These are phyloP conservation scores for Drosophila siamana DNA, from an alignment of 2,888 invertebrate genomes.

Conservation along the genomic window DNA sequence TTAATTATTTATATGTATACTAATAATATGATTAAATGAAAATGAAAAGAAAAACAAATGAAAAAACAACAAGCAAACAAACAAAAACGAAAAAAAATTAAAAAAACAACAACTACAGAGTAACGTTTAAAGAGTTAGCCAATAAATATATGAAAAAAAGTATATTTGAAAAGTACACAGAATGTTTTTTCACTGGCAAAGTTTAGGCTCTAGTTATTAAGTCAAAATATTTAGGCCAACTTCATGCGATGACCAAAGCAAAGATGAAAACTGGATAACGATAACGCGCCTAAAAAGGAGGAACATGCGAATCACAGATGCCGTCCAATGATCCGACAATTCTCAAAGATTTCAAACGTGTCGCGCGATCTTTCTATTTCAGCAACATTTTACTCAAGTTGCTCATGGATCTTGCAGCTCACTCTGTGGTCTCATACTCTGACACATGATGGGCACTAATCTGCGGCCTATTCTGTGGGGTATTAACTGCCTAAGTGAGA, in stretches of 20 bases:
- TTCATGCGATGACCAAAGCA: not conserved
- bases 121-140: conserved; percentile 82
- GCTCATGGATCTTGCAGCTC: conserved; percentile 17
- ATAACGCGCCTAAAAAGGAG: conserved; percentile 12
- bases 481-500: not conserved
- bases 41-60: conserved; percentile 71
- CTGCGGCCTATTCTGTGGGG: conserved; percentile 1
- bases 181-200: conserved; percentile 56
- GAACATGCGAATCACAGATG: not conserved
- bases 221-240: conserved; percentile 40
- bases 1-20: conserved; percentile 85
- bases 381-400: conserved; percentile 20
- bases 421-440: not conserved
- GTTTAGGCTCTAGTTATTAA: conserved; percentile 50
- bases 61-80: conserved; percentile 33
- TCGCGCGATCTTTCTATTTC: conserved; percentile 23
- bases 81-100: conserved; percentile 57
- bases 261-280: conserved; percentile 4
- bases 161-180: conserved; percentile 83
- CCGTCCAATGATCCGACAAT: not conserved
- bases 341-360: not conserved
- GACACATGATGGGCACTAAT: not conserved
- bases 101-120: conserved; percentile 75
- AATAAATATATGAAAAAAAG: conserved; percentile 84
- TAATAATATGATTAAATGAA: conserved; percentile 81